Conservation (phyloP, 2,888 invertebrate genomes). For the Acleris laterana region DNA sequence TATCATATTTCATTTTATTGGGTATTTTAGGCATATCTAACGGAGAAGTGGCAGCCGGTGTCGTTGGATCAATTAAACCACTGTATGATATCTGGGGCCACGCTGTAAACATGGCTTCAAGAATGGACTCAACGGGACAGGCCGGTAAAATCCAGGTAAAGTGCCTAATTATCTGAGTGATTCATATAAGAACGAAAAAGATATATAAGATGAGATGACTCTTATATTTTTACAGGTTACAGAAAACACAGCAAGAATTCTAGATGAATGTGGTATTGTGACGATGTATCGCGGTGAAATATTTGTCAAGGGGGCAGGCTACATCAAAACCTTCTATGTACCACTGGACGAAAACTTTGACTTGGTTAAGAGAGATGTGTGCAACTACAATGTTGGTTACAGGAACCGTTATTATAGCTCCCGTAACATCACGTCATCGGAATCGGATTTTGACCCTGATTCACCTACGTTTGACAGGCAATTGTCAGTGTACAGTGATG, state of each 20-base stretch:
- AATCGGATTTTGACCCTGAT: constrained; percentile 43
- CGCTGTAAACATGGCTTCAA: constrained; percentile 97
- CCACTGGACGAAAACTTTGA: constrained; percentile 86
- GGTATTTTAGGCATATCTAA: constrained; percentile 90
- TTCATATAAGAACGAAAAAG: constrained; percentile 6
- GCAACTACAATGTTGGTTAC: constrained; percentile 58
- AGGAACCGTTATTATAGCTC: constrained; percentile 56
- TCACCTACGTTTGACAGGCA: constrained; percentile 44
- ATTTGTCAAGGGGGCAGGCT: constrained; percentile 88
- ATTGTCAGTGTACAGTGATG: constrained; percentile 13
- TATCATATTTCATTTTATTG: background rate
- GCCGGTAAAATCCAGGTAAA: constrained; percentile 90
- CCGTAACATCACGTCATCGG: constrained; percentile 50
- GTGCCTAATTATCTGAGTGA: background rate
- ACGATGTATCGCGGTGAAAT: constrained; percentile 89
- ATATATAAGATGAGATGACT: background rate
- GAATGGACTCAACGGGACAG: constrained; percentile 97
- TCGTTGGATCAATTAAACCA: constrained; percentile 96
- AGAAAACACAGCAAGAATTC: constrained; percentile 87
- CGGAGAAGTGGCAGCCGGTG: constrained; percentile 96
- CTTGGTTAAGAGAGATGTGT: constrained; percentile 71
- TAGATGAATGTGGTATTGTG: constrained; percentile 87
- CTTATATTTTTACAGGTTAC: constrained; percentile 81
- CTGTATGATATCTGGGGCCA: constrained; percentile 99
- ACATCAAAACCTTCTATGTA: constrained; percentile 89